Percentiles rank a stretch among this genome's conserved stretches.
Conservation (phyloP, 2,113 vertebrate species). For the Scolopax mira region DNA sequence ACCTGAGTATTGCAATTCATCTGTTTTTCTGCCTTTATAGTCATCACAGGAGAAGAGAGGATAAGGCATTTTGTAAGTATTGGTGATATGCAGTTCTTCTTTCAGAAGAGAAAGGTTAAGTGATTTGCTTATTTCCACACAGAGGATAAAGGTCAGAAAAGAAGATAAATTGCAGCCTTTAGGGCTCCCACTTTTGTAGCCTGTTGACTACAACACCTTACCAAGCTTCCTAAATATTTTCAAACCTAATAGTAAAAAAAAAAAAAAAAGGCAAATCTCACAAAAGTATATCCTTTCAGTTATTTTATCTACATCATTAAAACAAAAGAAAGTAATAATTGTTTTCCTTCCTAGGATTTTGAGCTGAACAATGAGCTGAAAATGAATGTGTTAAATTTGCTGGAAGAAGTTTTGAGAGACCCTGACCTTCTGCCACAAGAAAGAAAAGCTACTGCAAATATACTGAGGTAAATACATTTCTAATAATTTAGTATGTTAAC, state of each 20-base stretch:
- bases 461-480: conserved; percentile 81
- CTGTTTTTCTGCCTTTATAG: not conserved
- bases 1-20: not conserved
- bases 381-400: conserved; percentile 90
- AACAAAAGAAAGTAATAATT: not conserved
- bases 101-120: not conserved
- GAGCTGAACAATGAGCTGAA: conserved; percentile 94
- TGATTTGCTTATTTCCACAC: not conserved
- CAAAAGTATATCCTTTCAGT: not conserved
- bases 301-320: not conserved
- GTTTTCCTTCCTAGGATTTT: conserved; percentile 85
- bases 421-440: conserved; percentile 96
- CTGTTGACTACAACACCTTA: not conserved
- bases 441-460: conserved; percentile 96
- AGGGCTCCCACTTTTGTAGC: not conserved
- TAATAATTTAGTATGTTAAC: not conserved
- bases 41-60: not conserved
- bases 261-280: not conserved
- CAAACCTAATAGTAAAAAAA: not conserved
- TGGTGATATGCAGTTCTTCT: not conserved
- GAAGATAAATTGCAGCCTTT: not conserved
- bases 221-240: not conserved
- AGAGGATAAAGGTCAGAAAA: not conserved
- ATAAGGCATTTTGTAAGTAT: not conserved
- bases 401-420: conserved; percentile 95